Conservation (phyloP, 2,888 invertebrate species). For the Synanthedon formicaeformis region DNA sequence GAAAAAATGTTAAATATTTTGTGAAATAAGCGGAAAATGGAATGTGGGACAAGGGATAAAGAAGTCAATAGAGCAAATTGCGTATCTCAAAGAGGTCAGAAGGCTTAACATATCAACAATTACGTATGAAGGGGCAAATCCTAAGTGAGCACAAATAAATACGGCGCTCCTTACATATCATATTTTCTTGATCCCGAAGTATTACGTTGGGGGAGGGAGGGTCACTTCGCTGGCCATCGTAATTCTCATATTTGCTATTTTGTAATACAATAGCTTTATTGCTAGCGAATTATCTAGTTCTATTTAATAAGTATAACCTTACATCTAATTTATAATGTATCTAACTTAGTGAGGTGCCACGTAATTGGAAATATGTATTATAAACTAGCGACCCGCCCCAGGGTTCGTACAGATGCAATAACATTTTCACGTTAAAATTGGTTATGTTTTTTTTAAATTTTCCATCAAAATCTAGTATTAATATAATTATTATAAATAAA, state of each 20-base stretch:
- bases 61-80: slow-evolving; percentile 54
- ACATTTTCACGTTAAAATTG: no score
- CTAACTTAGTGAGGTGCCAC: no score
- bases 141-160: slow-evolving; percentile 65
- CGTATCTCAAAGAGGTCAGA: slow-evolving; percentile 52
- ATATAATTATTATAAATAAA: no score
- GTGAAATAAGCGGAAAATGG: no score
- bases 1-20: no score
- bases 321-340: no score
- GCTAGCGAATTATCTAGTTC: not conserved
- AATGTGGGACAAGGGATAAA: slow-evolving; percentile 23
- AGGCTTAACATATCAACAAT: slow-evolving; percentile 48
- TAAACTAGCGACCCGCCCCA: no score
- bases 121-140: slow-evolving; percentile 39
- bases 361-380: no score
- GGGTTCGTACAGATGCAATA: no score
- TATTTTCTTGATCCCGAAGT: slow-evolving; percentile 60
- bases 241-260: slow-evolving; percentile 23
- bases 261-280: not conserved
- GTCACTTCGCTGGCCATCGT: slow-evolving; percentile 42
- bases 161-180: slow-evolving; percentile 50
- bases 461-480: no score
- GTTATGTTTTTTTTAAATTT: no score
- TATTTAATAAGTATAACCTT: no score
- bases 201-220: slow-evolving; percentile 58